Evolutionary conservation across 2,888 invertebrate species (phyloP).

Genomic region (Drosophila prolongata): DNA sequence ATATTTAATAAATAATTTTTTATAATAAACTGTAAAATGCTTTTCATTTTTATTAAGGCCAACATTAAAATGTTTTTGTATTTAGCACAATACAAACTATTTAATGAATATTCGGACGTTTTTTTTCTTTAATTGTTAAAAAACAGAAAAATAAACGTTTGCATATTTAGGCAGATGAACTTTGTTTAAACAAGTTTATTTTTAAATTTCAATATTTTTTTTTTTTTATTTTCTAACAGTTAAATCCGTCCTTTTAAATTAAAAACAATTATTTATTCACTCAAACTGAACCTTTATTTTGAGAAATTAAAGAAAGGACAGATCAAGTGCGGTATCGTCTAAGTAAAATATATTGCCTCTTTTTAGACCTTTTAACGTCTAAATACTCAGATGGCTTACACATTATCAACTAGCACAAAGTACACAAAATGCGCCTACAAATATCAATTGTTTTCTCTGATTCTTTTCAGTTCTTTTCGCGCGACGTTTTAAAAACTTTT

Average conservation of each 20-base stretch:
- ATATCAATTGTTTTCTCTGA: neutral
- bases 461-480: neutral
- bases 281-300: conserved; percentile 63
- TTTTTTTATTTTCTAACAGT: too few relatives aligned
- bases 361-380: conserved; percentile 48
- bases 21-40: too few relatives aligned
- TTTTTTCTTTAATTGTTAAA: too few relatives aligned
- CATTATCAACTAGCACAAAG: conserved; percentile 47
- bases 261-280: neutral
- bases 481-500: conserved; percentile 55
- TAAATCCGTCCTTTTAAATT: neutral
- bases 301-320: conserved; percentile 49
- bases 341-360: conserved; percentile 56
- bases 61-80: too few relatives aligned
- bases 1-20: too few relatives aligned
- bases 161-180: too few relatives aligned
- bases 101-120: too few relatives aligned
- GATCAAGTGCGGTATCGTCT: conserved; percentile 14
- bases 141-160: too few relatives aligned
- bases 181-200: too few relatives aligned
- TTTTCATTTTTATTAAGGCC: too few relatives aligned
- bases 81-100: too few relatives aligned
- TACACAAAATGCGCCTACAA: conserved; percentile 47
- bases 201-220: too few relatives aligned
- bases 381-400: conserved; percentile 37